Conservation (phyloP, 1,140 invertebrate species). For the Heterodera carotae region DNA sequence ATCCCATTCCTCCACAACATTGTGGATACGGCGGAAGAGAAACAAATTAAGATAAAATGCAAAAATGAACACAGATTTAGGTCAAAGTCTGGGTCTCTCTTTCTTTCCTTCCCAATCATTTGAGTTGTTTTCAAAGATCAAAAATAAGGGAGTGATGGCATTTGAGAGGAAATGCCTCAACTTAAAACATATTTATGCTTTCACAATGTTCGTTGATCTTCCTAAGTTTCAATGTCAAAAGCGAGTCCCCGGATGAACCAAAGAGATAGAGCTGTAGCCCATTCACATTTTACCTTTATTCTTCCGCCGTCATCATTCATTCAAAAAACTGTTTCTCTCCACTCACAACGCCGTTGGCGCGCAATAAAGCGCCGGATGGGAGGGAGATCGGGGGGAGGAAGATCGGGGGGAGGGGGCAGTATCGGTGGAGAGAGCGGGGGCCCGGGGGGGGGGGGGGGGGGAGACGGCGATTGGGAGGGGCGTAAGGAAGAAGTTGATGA, state of each 20-base stretch:
- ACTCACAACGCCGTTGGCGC: not conserved
- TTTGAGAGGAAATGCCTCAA: not conserved
- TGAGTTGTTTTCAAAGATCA: not conserved
- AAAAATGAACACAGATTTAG: not conserved
- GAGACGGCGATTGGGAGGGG: no score
- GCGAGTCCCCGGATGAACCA: no score
- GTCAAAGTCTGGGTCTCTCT: not conserved
- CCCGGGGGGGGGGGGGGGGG: no score
- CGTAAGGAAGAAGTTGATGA: not conserved
- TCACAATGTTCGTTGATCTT: no score
- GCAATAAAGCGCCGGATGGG: not conserved
- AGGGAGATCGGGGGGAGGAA: no score
- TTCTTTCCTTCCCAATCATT: not conserved
- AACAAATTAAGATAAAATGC: not conserved
- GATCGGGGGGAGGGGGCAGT: no score
- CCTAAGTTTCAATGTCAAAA: no score
- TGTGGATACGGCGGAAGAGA: not conserved
- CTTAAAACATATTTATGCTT: no score
- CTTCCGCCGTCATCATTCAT: not conserved
- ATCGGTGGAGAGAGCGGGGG: no score
- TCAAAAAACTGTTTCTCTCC: not conserved
- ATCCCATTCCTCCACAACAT: not conserved
- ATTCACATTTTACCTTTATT: no score
- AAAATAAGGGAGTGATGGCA: not conserved
- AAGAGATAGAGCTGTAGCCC: no score